Percentiles rank a stretch among this genome's conserved stretches.
phyloP scores from a whole-genome alignment of 2,113 vertebrate species.

The Cavia porcellus region DNA sequence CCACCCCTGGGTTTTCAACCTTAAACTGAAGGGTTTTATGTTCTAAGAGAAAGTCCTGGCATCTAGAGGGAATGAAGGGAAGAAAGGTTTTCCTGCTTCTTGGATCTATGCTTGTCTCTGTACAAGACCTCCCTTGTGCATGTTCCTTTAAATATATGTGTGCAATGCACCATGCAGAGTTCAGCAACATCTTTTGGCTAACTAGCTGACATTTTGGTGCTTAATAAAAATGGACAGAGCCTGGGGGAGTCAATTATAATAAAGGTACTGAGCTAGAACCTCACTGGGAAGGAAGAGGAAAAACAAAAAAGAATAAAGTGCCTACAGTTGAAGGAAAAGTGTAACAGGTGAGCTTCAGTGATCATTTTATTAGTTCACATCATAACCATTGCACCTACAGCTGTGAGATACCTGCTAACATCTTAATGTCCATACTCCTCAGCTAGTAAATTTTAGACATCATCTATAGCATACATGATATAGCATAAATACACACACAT shows the following conservation, averaged over 20 bases:
- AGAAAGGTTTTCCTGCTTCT: background rate
- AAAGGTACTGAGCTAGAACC: constrained; percentile 75
- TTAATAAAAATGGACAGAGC: constrained; percentile 82
- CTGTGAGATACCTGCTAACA: background rate
- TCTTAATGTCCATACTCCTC: background rate
- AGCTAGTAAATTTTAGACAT: background rate
- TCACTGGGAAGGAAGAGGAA: constrained; percentile 28
- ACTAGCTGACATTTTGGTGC: constrained; percentile 78
- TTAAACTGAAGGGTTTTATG: constrained; percentile 20
- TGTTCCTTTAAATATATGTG: constrained; percentile 68
- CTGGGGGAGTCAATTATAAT: constrained; percentile 75
- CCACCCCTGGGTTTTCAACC: background rate
- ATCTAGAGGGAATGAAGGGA: background rate
- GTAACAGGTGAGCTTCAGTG: constrained; percentile 23
- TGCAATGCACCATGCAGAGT: constrained; percentile 39
- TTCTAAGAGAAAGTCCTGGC: constrained; percentile 19
- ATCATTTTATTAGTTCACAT: background rate
- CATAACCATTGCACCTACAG: background rate
- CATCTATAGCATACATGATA: background rate
- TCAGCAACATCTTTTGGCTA: constrained; percentile 78
- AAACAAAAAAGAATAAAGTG: constrained; percentile 63
- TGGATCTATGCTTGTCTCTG: background rate
- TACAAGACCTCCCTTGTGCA: background rate
- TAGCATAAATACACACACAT: background rate
- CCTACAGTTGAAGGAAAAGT: constrained; percentile 52